These are phyloP conservation scores for Catocala fraxini DNA, from an alignment of 2,888 invertebrate genomes.

Conservation along the genomic window DNA sequence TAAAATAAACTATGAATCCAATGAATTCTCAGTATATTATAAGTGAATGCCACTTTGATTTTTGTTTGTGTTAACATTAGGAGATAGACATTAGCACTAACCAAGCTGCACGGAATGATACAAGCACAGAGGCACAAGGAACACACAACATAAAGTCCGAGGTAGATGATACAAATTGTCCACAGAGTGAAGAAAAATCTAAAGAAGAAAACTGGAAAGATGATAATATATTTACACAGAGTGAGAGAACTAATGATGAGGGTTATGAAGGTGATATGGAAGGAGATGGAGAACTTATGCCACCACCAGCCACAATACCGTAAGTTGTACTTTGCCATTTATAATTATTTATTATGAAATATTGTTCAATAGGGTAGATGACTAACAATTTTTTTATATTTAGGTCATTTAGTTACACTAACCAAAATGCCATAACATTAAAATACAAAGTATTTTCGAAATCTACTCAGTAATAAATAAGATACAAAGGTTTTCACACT, in stretches of 20 bases:
- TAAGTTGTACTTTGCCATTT: slow-evolving; percentile 56
- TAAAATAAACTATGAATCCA: not conserved
- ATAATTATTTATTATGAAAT: not conserved
- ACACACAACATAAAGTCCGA: slow-evolving; percentile 44
- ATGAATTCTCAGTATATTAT: not conserved
- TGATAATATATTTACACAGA: slow-evolving; percentile 55
- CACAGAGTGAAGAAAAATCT: slow-evolving; percentile 67
- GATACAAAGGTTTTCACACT: no score
- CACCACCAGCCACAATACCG: slow-evolving; percentile 91
- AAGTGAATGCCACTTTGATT: slow-evolving; percentile 41
- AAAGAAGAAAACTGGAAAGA: slow-evolving; percentile 57
- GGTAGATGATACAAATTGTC: slow-evolving; percentile 69
- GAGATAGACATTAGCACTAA: slow-evolving; percentile 68
- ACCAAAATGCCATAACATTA: no score
- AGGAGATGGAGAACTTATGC: slow-evolving; percentile 94
- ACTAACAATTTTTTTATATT: no score
- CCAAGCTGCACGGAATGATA: slow-evolving; percentile 57
- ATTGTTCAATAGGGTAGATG: no score
- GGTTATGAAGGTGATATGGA: slow-evolving; percentile 89
- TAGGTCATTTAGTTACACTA: no score
- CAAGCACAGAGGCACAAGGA: slow-evolving; percentile 42
- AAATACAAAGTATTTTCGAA: no score
- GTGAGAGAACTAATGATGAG: slow-evolving; percentile 86
- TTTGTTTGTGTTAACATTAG: slow-evolving; percentile 73
- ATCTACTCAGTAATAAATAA: no score